Evolutionary conservation across 2,797 vertebrate species (phyloP).

Genomic region (Hippopotamyrus pictus): DNA sequence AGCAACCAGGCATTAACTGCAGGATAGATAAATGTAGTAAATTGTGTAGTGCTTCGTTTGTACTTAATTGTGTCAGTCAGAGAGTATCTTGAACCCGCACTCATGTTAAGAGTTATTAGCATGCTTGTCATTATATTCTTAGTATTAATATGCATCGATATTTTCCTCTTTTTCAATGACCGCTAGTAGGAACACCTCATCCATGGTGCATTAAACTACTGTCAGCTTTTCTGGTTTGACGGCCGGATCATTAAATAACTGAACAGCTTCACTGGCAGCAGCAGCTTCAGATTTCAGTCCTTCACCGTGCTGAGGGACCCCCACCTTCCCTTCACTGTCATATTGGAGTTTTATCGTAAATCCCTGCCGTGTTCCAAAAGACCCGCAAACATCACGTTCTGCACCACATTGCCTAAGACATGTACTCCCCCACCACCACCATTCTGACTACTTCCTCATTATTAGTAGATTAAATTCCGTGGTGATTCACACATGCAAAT

Average conservation of each 20-base stretch:
- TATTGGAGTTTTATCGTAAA: constrained; percentile 2
- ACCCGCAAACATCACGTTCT: background rate
- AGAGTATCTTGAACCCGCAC: background rate
- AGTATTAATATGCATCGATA: background rate
- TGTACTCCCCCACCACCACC: background rate
- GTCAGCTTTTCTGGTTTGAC: background rate
- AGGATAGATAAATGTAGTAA: constrained; percentile 3
- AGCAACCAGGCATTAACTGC: background rate
- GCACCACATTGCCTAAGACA: background rate
- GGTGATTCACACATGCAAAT: constrained; percentile 14
- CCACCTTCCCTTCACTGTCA: background rate
- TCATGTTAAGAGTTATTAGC: background rate
- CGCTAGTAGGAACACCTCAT: background rate
- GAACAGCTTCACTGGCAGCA: background rate
- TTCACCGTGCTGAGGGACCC: background rate
- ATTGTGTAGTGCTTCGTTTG: background rate
- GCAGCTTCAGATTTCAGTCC: background rate
- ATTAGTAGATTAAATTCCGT: constrained; percentile 9
- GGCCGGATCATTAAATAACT: background rate
- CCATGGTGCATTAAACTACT: background rate
- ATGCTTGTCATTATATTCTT: background rate
- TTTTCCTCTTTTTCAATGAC: background rate
- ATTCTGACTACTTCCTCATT: background rate
- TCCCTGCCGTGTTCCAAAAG: background rate
- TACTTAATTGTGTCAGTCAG: background rate